Evolutionary conservation across 2,113 vertebrate genomes (phyloP).

Genomic region (Melanocharis versteri): DNA sequence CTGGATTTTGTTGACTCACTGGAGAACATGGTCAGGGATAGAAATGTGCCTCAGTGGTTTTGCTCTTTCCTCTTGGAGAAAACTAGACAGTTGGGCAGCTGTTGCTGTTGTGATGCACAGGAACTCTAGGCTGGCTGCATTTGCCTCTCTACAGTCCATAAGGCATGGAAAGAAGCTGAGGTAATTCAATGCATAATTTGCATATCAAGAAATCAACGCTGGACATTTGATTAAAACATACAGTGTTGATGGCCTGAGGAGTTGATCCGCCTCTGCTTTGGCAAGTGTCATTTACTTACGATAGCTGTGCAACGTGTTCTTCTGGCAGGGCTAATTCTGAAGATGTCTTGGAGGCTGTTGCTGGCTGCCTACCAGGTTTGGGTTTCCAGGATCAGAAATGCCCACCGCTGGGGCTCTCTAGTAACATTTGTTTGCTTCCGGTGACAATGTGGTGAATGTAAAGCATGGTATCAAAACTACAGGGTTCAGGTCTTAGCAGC

Average conservation of each 20-base stretch:
- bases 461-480: neutral
- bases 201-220: constrained; percentile 5
- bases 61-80: neutral
- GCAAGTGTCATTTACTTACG: neutral
- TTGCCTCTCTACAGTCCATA: neutral
- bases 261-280: neutral
- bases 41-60: neutral
- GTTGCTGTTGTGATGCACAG: neutral
- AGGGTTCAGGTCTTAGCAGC: neutral
- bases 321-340: neutral
- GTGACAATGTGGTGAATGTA: neutral
- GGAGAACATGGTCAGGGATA: neutral
- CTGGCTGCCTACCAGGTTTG: neutral
- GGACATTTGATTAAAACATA: constrained; percentile 13
- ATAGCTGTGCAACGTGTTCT: constrained; percentile 2
- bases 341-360: neutral
- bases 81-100: neutral
- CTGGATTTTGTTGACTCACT: neutral
- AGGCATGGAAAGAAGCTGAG: neutral
- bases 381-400: neutral
- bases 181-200: neutral
- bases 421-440: neutral
- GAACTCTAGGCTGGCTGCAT: neutral
- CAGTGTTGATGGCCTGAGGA: neutral
- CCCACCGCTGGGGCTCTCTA: rapidly evolving